Evolutionary conservation across 2,888 invertebrate genomes (phyloP).

Genomic region (Philaethria dido): DNA sequence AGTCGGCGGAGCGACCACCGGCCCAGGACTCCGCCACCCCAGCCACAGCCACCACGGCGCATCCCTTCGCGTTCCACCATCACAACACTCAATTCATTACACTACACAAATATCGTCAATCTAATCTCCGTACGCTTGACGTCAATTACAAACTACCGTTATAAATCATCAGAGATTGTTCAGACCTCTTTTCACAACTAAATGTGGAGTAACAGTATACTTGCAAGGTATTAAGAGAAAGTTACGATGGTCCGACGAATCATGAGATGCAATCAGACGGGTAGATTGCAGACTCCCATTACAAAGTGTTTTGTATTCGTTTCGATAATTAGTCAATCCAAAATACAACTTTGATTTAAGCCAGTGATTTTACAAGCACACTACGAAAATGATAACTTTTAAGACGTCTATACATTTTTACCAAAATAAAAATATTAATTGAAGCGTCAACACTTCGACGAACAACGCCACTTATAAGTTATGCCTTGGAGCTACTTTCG

Average conservation of each 20-base stretch:
- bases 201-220: constrained; percentile 68
- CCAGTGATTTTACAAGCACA: constrained; percentile 1
- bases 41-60: constrained; percentile 74
- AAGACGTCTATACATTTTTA: constrained; percentile 44
- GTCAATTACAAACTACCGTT: constrained; percentile 64
- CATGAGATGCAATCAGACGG: constrained; percentile 66
- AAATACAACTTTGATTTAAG: constrained; percentile 1
- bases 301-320: constrained; percentile 38
- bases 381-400: neutral
- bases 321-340: constrained; percentile 12
- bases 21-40: constrained; percentile 76
- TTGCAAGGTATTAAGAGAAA: constrained; percentile 76
- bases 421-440: constrained; percentile 52
- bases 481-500: constrained; percentile 27
- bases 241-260: constrained; percentile 62
- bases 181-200: constrained; percentile 66
- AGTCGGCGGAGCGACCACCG: constrained; percentile 88
- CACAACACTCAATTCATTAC: constrained; percentile 68
- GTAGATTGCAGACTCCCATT: constrained; percentile 57
- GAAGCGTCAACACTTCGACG: constrained; percentile 45
- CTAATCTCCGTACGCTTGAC: constrained; percentile 54
- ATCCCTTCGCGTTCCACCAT: constrained; percentile 77
- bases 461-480: constrained; percentile 34
- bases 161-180: constrained; percentile 55
- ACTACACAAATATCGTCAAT: constrained; percentile 51